A percentile compares a stretch with the other conserved stretches of the same genome.
Evolutionary conservation across 1,140 invertebrate species (phyloP).

Genomic region (Phthorimaea operculella): DNA sequence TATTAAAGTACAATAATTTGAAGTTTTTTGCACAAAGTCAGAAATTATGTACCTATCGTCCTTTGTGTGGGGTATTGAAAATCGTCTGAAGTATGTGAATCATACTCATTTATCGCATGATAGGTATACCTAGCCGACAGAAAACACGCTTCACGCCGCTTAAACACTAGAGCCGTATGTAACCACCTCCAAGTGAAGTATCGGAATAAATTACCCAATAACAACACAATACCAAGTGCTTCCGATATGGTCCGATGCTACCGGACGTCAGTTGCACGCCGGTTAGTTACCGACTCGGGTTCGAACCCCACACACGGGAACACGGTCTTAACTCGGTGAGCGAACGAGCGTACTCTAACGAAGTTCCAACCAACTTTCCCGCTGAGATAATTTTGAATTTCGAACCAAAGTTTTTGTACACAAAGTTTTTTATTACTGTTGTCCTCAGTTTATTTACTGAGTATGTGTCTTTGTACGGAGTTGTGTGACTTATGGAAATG

Average conservation of each 20-base stretch:
- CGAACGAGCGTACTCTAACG: neutral
- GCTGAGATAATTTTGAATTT: neutral
- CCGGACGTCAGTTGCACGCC: constrained; percentile 53
- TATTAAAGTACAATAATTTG: no score
- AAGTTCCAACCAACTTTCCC: neutral
- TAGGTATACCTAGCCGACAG: no score
- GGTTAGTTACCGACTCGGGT: constrained; percentile 49
- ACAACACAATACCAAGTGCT: constrained; percentile 38
- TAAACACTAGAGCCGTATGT: neutral
- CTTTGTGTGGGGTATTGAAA: no score
- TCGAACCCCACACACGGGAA: constrained; percentile 56
- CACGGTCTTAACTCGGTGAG: constrained; percentile 11
- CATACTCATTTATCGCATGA: no score
- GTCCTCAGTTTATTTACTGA: neutral
- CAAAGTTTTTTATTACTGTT: neutral
- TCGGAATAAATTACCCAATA: constrained; percentile 48
- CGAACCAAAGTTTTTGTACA: neutral
- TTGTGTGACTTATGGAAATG: neutral
- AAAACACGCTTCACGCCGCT: neutral
- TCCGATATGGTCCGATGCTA: constrained; percentile 48
- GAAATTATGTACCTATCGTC: no score
- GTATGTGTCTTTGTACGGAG: neutral
- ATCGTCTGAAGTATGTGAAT: no score
- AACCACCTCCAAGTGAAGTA: constrained; percentile 19
- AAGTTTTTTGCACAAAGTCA: no score